phyloP scores from a whole-genome alignment of 2,113 vertebrate species.

The Mastomys natalensis region DNA sequence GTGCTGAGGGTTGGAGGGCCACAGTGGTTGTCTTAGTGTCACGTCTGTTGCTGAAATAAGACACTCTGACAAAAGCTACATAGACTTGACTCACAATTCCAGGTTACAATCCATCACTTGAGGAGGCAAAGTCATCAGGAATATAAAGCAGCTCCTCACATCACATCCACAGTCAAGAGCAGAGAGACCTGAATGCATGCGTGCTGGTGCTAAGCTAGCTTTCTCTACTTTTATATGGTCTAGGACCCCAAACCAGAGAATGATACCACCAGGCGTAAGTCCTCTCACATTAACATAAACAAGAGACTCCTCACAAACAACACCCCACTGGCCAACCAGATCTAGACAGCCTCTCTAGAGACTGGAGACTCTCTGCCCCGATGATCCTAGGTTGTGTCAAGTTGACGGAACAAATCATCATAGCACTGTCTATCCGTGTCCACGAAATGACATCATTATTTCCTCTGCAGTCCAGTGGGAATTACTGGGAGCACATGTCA shows the following conservation, averaged over 20 bases:
- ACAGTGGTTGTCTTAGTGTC: no score
- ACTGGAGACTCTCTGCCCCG: neutral
- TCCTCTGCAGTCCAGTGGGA: neutral
- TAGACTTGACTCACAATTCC: neutral
- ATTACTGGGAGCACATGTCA: fast-evolving
- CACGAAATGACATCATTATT: fast-evolving
- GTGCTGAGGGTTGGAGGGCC: neutral
- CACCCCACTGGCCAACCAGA: neutral
- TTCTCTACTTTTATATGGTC: neutral
- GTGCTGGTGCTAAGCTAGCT: neutral
- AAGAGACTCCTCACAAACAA: neutral
- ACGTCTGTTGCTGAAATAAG: no score
- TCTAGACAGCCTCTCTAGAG: neutral
- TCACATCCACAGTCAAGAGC: neutral
- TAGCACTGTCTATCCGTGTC: neutral
- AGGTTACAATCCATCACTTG: neutral
- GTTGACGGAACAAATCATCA: neutral
- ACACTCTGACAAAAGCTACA: no score
- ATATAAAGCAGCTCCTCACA: neutral
- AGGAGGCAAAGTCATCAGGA: neutral
- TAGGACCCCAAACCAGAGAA: neutral
- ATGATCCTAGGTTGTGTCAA: neutral
- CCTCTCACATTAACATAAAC: no score
- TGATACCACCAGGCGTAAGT: no score
- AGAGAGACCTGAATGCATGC: no score